Evolutionary conservation across 2,113 vertebrate species (phyloP).

Genomic region (Peromyscus maniculatus): DNA sequence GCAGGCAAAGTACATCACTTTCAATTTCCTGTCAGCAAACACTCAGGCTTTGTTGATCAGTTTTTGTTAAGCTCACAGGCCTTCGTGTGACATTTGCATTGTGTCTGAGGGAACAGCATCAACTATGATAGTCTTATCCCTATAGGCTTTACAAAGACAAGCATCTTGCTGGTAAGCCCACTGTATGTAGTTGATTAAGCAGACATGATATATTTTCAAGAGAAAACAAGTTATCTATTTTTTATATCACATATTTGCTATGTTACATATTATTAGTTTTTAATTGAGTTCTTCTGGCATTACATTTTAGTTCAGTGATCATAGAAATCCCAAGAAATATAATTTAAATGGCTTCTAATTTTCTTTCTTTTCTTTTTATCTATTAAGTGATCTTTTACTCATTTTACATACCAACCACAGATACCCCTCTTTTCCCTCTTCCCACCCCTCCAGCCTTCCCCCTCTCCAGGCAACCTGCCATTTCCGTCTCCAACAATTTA

Average conservation of each 20-base stretch:
- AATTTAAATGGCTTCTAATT: not conserved
- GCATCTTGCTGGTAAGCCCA: not conserved
- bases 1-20: not conserved
- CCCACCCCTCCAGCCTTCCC: too few relatives aligned
- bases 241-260: not conserved
- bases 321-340: not conserved
- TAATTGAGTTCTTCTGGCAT: slow-evolving; percentile 34
- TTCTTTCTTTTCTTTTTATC: not conserved
- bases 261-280: not conserved
- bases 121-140: not conserved
- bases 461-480: too few relatives aligned
- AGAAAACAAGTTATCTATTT: not conserved
- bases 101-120: not conserved
- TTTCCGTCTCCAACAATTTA: too few relatives aligned
- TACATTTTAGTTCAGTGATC: not conserved
- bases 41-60: not conserved
- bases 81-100: not conserved
- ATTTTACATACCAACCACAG: too few relatives aligned
- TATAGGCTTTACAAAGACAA: not conserved
- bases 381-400: not conserved
- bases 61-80: not conserved
- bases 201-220: not conserved
- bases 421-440: too few relatives aligned
- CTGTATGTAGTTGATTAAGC: too few relatives aligned
- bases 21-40: not conserved